phyloP scores from a whole-genome alignment of 2,113 vertebrate species.

The Notarius quadriscutis region DNA sequence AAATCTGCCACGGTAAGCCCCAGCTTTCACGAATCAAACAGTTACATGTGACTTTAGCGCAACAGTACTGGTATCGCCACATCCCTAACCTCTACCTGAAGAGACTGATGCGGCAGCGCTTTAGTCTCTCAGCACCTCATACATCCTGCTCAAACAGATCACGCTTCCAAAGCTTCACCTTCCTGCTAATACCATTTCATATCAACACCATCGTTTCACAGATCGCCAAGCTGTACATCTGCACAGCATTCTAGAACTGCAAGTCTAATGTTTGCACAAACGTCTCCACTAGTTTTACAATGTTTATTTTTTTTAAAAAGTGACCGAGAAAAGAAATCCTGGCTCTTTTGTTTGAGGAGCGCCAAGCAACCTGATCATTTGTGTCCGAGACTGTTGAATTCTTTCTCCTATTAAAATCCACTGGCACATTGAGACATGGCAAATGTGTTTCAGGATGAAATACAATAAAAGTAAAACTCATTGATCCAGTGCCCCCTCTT shows the following conservation, averaged over 20 bases:
- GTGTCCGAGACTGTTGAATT: neutral
- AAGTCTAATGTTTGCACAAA: too few species aligned
- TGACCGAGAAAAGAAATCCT: neutral
- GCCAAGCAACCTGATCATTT: too few species aligned
- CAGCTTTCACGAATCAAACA: too few species aligned
- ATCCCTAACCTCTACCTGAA: neutral
- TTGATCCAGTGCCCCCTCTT: neutral
- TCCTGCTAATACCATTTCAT: neutral
- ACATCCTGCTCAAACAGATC: neutral
- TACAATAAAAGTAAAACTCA: neutral
- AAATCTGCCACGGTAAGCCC: too few species aligned
- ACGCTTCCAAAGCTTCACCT: neutral
- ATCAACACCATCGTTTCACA: neutral
- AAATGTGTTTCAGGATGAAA: neutral
- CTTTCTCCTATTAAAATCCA: neutral
- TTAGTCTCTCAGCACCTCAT: neutral
- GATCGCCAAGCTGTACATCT: too few species aligned
- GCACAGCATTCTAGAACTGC: too few species aligned
- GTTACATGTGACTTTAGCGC: too few species aligned
- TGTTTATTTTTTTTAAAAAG: too few species aligned
- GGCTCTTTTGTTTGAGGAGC: neutral
- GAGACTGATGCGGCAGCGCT: neutral
- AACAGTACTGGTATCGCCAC: neutral
- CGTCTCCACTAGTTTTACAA: too few species aligned
- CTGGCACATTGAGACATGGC: neutral